These are phyloP conservation scores for Gonocerus acuteangulatus DNA, from an alignment of 2,888 invertebrate species.

Conservation along the genomic window DNA sequence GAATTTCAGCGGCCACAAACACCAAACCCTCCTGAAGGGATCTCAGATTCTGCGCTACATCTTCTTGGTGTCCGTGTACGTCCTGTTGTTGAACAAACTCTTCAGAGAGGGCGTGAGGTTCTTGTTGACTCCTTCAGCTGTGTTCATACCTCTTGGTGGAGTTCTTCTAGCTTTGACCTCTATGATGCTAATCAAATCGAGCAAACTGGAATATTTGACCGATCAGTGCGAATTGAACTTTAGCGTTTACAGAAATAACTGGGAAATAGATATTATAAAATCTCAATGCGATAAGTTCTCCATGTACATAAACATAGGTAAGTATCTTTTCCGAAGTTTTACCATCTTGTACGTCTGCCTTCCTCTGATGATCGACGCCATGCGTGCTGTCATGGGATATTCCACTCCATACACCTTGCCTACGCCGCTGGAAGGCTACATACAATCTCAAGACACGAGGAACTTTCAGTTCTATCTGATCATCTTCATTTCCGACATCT, in stretches of 20 bases:
- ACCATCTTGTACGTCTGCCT: neutral
- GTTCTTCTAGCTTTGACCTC: neutral
- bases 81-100: neutral
- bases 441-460: neutral
- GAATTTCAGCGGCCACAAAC: neutral
- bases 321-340: neutral
- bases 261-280: slow-evolving; percentile 6
- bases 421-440: neutral
- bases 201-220: neutral
- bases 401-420: neutral
- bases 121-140: slow-evolving; percentile 1
- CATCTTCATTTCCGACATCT: neutral
- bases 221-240: neutral
- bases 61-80: neutral
- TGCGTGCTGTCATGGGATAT: neutral
- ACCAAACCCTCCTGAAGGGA: neutral
- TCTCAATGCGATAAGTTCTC: neutral
- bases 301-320: neutral
- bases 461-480: neutral
- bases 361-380: neutral
- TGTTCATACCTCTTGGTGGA: slow-evolving; percentile 3
- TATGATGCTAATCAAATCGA: neutral
- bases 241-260: neutral
- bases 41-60: neutral
- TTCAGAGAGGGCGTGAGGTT: neutral